A percentile compares a stretch with the other conserved stretches of the same genome.
Evolutionary conservation across 2,797 vertebrate species (phyloP).

Genomic region (Sparus aurata): DNA sequence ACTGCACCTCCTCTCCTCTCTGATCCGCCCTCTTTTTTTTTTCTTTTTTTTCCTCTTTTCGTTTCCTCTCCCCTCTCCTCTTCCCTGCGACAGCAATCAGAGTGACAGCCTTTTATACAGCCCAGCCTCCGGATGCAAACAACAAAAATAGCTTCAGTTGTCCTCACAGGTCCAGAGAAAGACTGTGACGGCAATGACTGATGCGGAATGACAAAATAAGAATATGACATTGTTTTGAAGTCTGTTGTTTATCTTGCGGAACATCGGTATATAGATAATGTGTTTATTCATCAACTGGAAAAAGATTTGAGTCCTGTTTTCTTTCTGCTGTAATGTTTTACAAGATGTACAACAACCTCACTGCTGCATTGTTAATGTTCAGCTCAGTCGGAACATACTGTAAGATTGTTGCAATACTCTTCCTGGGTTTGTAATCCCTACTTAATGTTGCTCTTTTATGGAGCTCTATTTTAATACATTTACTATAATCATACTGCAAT

Average conservation of each 20-base stretch:
- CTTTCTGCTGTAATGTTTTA: neutral
- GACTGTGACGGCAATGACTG: conserved; percentile 25
- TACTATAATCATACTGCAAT: neutral
- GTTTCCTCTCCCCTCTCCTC: conserved; percentile 7
- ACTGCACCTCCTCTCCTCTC: conserved; percentile 18
- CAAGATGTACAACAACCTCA: neutral
- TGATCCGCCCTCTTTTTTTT: conserved; percentile 15
- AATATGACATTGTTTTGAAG: conserved; percentile 22
- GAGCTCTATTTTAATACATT: neutral
- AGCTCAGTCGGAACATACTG: neutral
- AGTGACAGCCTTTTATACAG: conserved; percentile 56
- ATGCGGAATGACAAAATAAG: conserved; percentile 17
- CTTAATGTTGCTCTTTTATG: neutral
- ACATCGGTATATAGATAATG: conserved; percentile 24
- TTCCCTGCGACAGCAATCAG: conserved; percentile 39
- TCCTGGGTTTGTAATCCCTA: neutral
- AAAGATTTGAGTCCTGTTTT: conserved; percentile 5
- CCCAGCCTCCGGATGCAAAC: conserved; percentile 48
- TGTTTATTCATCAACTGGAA: conserved; percentile 17
- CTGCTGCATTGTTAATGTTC: conserved; percentile 12
- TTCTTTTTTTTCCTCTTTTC: neutral
- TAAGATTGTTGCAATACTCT: neutral
- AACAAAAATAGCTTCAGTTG: conserved; percentile 64
- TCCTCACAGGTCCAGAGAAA: conserved; percentile 27
- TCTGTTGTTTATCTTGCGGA: conserved; percentile 23